Base-by-base conservation (phyloP, 2,888 invertebrate genomes). In the Cosmia pyralina region DNA sequence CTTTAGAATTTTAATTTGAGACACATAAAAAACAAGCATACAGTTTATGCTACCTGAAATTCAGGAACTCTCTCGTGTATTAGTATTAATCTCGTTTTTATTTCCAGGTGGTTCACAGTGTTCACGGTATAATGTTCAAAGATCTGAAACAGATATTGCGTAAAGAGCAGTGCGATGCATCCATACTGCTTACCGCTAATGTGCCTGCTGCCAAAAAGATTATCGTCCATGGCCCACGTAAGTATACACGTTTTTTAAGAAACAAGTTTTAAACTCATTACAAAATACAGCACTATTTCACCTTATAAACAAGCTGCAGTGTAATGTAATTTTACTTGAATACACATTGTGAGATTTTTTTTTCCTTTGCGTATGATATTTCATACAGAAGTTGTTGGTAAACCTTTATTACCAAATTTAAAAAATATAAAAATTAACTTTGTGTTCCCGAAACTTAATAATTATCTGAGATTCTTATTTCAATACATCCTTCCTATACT, bases 171-270 rank as follows among this genome's bases (percentile, higher is more conserved):
- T 99, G 99, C 91, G 99, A 99, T 94, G 99, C 99, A 0, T 99
- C 99, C 0, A 98, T 99, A 88, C 96, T 99, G 81, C 96, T 99
- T 2, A 99, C 99, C 0, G 99, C 99, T 7, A 99, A 99, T 94
- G 99, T 99, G 22, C 99, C 99, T 0, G 99, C 99, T 1, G 99
- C 99, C 0, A 99, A 99, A 94, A 99, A 99, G 94, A 99, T 99
- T 82, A 98, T 99, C 73, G 99, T 99, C 2, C 99, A 99, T 93
- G 99, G 99, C 92, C 98, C 97, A 91, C 93, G 92, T 94, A 87
- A 91, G 90, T 82, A 53, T 5, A 15, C 8, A 34, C 10, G 1
- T 13, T 6, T 28, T 11, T 44, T 1, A 17, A 17, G 17, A 57
- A 57, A 55, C 55, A 17, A 5, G 6, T n/a, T 34, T 19, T 38